Evolutionary conservation across 2,113 vertebrate species (phyloP), one percentile per base, ranked within the genome.

Genomic region (Calcarius ornatus): DNA sequence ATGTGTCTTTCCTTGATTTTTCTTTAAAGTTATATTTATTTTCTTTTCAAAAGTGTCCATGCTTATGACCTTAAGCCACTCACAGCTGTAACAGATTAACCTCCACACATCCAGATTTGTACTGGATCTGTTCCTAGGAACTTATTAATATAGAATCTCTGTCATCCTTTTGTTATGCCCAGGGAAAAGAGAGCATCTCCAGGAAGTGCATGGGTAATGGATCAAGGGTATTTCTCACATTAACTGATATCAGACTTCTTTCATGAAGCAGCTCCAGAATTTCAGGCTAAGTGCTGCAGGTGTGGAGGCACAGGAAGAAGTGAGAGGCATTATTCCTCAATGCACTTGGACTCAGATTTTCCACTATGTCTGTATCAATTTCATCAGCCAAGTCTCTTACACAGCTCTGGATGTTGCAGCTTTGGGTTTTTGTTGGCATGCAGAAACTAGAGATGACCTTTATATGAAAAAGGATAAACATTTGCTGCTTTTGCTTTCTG

Each of bases 21-120:
- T 35, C 11, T 76, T 56, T 79, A 43, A 76, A 30, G 47, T 54
- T n/a, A 13, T 20, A 40, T 47, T 43, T 82, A 51, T 66, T 57
- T 82, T 96, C 88, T 84, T 90, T 60, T 25, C 43, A 65, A 66
- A 95, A 88, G n/a, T 38, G 47, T 90, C 66, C 43, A 28, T 59
- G 37, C 30, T 43, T 4, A 5, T 83, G 61, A 78, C 73, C 50
- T 56, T 59, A 59, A 86, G 28, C 54, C 48, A 78, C 63, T 73
- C 90, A 79, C 89, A 96, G 69, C 94, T 95, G 86, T 64, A 94
- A 21, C 31, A 88, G 24, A 12, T 95, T 91, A 92, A 93, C 87
- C 81, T 96, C 73, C 73, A 94, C 48, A 87, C 31, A 79, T 38
- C 56, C 37, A 89, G 63, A 91, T 76, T 75, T 12, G 4, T 51